These are phyloP conservation scores for Cricetomys ansorgei DNA, from an alignment of 2,113 vertebrate species.

Conservation along the genomic window DNA sequence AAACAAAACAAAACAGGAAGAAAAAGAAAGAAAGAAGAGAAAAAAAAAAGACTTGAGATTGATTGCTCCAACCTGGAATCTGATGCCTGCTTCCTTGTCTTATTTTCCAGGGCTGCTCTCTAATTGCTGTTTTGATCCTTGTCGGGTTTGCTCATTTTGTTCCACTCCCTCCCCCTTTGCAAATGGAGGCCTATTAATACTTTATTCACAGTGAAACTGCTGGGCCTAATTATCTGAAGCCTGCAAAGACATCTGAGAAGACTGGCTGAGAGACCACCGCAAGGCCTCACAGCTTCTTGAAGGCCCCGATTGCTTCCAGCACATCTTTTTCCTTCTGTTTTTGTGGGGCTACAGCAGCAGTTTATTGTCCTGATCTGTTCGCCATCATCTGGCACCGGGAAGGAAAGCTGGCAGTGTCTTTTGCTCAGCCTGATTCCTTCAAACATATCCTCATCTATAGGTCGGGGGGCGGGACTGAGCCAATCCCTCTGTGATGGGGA, in stretches of 20 bases:
- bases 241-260: constrained; percentile 32
- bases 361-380: constrained; percentile 24
- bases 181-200: constrained; percentile 54
- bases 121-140: constrained; percentile 56
- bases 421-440: neutral
- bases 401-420: neutral
- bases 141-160: constrained; percentile 34
- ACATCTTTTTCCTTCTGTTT: neutral
- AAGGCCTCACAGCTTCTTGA: constrained; percentile 26
- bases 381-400: constrained; percentile 43
- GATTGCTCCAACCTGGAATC: neutral
- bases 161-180: neutral
- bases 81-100: neutral
- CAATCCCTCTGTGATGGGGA: neutral
- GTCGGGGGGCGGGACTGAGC: neutral
- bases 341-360: neutral
- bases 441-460: neutral
- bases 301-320: constrained; percentile 51
- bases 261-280: neutral
- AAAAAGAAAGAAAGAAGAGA: too few relatives aligned
- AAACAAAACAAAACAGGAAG: too few relatives aligned
- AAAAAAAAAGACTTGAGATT: neutral
- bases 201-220: constrained; percentile 61
- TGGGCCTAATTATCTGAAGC: constrained; percentile 56
- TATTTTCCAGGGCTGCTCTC: neutral